Evolutionary conservation across 2,113 vertebrate genomes (phyloP).

Genomic region (Donacobius atricapilla): DNA sequence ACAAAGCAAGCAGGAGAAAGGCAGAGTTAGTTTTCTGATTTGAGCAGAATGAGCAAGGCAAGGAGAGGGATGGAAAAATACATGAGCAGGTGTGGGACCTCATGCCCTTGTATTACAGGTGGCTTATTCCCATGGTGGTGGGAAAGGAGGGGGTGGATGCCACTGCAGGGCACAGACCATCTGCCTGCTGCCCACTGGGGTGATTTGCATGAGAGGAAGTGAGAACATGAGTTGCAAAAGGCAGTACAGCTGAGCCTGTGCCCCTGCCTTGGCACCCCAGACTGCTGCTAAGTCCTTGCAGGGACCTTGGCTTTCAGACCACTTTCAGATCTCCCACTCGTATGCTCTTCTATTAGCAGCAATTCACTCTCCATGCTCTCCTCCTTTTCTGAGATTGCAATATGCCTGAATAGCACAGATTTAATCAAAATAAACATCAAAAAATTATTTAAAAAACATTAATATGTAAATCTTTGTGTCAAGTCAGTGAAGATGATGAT

Average conservation of each 20-base stretch:
- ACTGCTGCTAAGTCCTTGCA: neutral
- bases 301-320: neutral
- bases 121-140: neutral
- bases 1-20: neutral
- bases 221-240: neutral
- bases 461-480: neutral
- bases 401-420: neutral
- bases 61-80: neutral
- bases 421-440: neutral
- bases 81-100: neutral
- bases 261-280: neutral
- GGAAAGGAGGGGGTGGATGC: neutral
- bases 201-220: accelerated
- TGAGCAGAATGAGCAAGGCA: neutral
- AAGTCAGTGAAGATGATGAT: neutral
- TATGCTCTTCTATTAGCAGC: neutral
- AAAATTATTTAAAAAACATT: neutral
- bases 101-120: accelerated
- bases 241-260: neutral
- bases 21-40: neutral
- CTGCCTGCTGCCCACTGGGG: neutral
- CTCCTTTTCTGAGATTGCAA: neutral
- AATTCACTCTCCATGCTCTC: neutral
- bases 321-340: neutral
- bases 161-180: accelerated